Percentiles rank a stretch among this genome's conserved stretches.
Conservation (phyloP, 2,113 vertebrate genomes). For the Vulpes vulpes region DNA sequence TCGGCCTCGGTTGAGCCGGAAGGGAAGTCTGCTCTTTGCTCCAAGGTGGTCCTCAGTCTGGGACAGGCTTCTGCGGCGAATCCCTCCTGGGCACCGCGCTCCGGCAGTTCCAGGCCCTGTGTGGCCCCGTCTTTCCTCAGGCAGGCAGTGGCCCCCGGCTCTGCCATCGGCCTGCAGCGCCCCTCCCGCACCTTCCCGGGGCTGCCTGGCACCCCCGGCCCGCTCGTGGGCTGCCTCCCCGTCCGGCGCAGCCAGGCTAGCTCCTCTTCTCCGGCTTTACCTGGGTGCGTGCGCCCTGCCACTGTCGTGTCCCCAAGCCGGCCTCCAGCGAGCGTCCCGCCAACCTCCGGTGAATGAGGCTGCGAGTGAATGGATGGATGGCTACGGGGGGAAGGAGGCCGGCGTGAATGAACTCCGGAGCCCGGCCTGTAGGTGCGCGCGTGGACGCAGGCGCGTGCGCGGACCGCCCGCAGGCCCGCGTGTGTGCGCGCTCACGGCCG, state of each 20-base stretch:
- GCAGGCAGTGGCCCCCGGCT: background rate
- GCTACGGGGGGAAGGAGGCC: background rate
- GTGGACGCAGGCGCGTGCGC: background rate
- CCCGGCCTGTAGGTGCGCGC: background rate
- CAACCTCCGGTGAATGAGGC: background rate
- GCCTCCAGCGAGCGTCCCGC: no score
- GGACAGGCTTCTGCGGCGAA: background rate
- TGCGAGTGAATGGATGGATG: background rate
- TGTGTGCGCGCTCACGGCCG: accelerated
- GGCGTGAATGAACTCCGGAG: background rate
- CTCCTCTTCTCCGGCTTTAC: background rate
- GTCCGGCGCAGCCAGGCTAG: no score
- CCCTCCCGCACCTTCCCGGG: background rate
- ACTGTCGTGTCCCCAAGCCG: no score
- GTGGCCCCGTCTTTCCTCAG: background rate
- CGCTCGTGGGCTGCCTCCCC: background rate
- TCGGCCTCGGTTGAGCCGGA: background rate
- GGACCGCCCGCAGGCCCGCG: no score
- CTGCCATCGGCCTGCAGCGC: background rate
- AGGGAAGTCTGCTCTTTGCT: background rate
- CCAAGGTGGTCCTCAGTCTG: background rate
- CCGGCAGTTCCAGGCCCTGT: background rate
- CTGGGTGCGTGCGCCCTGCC: no score
- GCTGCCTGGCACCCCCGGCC: background rate
- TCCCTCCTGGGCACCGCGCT: background rate